Base-by-base conservation (phyloP, 2,797 vertebrate genomes). In the Erethizon dorsatum region DNA sequence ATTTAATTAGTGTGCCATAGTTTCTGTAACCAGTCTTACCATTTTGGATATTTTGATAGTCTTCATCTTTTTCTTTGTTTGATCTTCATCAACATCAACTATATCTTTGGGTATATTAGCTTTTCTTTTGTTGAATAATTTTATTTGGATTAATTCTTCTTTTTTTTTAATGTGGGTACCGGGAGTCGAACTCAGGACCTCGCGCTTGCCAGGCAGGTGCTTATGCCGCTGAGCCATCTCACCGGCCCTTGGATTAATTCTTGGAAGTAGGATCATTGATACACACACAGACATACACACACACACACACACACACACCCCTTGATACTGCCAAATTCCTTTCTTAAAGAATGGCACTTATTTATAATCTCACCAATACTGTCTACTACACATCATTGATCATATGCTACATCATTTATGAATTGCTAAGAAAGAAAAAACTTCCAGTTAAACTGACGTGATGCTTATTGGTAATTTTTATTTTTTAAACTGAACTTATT, bases 101-200 rank as follows among this genome's bases (percentile, higher is more conserved):
- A 7, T 52, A 45, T 67, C 45, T 83, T 85, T 78, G 22, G 33
- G 47, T 79, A 24, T 75, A 5, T 50, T 73, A 83, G 47, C 14
- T 54, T 92, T 85, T 86, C 13, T 93, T 26, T 83, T 92, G 41
- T 86, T 90, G 22, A 67, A 69, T 75, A 69, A 52, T 90, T 96
- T 63, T 1, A 92, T 63, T 83, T 85, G 63, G 73, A 47, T 87
- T 59, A 41, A 85, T 65, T 41, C 37, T 65, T 41, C 37, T 41
- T 41, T 41, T 41, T 41, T 41, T 41, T 41, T 41, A 41, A 41
- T 41, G 37, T 41, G 37, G 37, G 37, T 41, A 41, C 37, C 37
- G 37, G 37, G 37, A 41, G 37, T 41, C 37, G 37, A 41, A 41
- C 37, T 41, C 37, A 41, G 37, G 37, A 41, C 37, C 37, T 41